Evolutionary conservation across 2,113 vertebrate genomes (phyloP).

Genomic region (Psittacara wagleri): DNA sequence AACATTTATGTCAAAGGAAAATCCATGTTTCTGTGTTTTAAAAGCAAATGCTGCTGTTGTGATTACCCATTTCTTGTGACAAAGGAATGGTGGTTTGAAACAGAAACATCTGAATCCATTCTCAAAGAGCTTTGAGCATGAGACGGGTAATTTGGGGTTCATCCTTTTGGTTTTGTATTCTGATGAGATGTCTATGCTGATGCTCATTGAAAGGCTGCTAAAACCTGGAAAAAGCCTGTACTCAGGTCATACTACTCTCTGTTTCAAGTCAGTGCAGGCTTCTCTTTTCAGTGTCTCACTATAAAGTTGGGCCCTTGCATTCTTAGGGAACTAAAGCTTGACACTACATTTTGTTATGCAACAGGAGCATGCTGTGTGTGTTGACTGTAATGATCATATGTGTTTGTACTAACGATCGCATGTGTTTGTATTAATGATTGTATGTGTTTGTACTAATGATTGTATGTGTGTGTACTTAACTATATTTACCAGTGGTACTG

Average conservation of each 20-base stretch:
- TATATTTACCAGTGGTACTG: background rate
- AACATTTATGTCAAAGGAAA: constrained; percentile 11
- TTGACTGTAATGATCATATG: background rate
- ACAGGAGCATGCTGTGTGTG: fast-evolving
- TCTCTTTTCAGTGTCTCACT: background rate
- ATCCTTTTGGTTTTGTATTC: background rate
- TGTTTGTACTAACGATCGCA: background rate
- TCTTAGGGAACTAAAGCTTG: background rate
- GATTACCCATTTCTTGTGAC: background rate
- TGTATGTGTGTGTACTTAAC: background rate
- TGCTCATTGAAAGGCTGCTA: background rate
- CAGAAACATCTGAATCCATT: background rate
- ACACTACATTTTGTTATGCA: background rate
- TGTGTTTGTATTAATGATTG: no score
- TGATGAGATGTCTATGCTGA: background rate
- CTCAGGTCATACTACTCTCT: background rate
- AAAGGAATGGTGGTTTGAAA: background rate
- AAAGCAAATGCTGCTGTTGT: background rate
- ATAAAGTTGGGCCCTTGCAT: background rate
- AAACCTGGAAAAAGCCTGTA: background rate
- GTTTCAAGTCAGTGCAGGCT: background rate
- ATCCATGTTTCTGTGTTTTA: background rate
- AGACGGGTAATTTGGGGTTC: background rate
- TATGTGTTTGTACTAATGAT: no score
- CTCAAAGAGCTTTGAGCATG: background rate